A percentile compares a stretch with the other conserved stretches of the same genome.
Conservation (phyloP, 2,113 vertebrate species). For the Arothron firmamentum region DNA sequence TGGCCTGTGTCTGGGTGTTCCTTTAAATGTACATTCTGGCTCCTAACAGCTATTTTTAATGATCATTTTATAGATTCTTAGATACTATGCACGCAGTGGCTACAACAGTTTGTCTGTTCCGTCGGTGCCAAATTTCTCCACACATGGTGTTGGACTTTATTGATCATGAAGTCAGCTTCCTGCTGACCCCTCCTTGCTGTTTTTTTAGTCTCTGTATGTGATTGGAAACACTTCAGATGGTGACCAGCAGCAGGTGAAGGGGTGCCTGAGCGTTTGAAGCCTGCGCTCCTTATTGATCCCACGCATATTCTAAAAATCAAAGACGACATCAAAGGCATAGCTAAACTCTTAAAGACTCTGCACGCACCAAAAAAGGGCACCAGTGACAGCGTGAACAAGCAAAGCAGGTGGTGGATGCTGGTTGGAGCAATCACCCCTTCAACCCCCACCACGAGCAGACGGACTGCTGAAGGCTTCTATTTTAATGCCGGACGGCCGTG, state of each 20-base stretch:
- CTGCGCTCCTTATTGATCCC: conserved; percentile 74
- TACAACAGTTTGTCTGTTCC: conserved; percentile 15
- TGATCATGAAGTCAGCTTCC: conserved; percentile 51
- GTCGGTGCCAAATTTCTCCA: conserved; percentile 34
- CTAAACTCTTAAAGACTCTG: conserved; percentile 75
- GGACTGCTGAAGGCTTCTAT: conserved; percentile 55
- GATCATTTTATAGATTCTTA: too few species aligned
- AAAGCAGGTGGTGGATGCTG: conserved; percentile 76
- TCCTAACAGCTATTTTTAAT: too few species aligned
- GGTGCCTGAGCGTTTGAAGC: conserved; percentile 81
- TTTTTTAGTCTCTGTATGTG: conserved; percentile 67
- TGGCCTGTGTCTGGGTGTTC: conserved; percentile 20
- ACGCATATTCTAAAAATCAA: conserved; percentile 82
- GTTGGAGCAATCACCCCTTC: conserved; percentile 53
- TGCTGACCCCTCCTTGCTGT: conserved; percentile 48
- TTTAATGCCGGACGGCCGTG: conserved; percentile 58
- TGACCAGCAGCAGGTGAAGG: conserved; percentile 83
- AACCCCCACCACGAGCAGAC: conserved; percentile 48
- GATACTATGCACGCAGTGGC: too few species aligned
- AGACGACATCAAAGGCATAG: conserved; percentile 78
- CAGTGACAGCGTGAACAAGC: conserved; percentile 75
- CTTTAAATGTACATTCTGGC: conserved; percentile 4
- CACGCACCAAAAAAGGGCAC: conserved; percentile 66
- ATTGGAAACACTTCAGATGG: conserved; percentile 81
- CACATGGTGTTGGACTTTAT: conserved; percentile 47